These are phyloP conservation scores for human DNA, from an alignment of 2,113 vertebrate genomes.

Conservation along the genomic window GRCh38 chr1:238334001-238334500, in stretches of 20 bases:
- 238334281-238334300: constrained; percentile 27
- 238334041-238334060: neutral
- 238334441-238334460: no score
- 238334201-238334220: constrained; percentile 24
- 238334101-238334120: neutral
- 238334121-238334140: neutral
- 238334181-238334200: neutral
- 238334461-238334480: neutral
- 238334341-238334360: neutral
- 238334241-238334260: constrained; percentile 16
- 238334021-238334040: neutral
- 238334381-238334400: neutral
- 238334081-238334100: neutral
- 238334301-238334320: neutral
- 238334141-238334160: neutral
- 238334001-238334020: neutral
- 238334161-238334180: neutral
- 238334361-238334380: neutral
- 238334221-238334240: constrained; percentile 43
- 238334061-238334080: neutral
- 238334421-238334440: rapidly evolving
- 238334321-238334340: neutral
- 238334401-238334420: neutral
- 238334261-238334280: neutral
- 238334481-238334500: neutral